Conservation (phyloP, 2,113 vertebrate genomes). For the Aspiorhynchus laticeps region DNA sequence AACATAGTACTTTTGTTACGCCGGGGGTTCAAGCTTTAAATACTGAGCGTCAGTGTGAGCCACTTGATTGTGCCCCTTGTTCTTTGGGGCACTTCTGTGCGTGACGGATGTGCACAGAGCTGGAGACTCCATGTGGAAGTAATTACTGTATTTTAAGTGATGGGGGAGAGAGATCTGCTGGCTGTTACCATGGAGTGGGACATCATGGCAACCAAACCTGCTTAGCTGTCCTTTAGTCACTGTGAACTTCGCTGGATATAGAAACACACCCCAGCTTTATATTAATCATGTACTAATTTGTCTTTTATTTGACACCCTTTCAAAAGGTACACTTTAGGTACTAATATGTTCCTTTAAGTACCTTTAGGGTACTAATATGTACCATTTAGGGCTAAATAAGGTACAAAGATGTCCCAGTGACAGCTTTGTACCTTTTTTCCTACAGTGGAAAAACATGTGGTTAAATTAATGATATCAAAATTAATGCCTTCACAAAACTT, state of each 20-base stretch:
- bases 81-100: slow-evolving; percentile 35
- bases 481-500: neutral
- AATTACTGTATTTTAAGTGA: slow-evolving; percentile 47
- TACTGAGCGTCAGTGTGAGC: slow-evolving; percentile 33
- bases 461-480: neutral
- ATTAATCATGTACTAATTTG: neutral
- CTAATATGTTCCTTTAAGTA: too few relatives aligned
- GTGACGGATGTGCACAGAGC: slow-evolving; percentile 20
- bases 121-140: slow-evolving; percentile 38
- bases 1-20: neutral
- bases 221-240: slow-evolving; percentile 10
- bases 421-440: too few relatives aligned
- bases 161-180: slow-evolving; percentile 35
- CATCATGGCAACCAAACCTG: slow-evolving; percentile 30
- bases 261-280: neutral
- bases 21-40: slow-evolving; percentile 26
- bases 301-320: neutral
- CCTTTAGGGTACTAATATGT: too few relatives aligned
- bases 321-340: neutral
- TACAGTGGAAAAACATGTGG: neutral
- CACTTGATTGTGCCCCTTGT: slow-evolving; percentile 44
- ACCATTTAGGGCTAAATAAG: too few relatives aligned
- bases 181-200: slow-evolving; percentile 50
- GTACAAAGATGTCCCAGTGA: neutral
- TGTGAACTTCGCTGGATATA: neutral